A percentile compares a stretch with the other conserved stretches of the same genome.
phyloP scores from a whole-genome alignment of 2,888 invertebrate species.

The Tromatobia lineatoria region DNA sequence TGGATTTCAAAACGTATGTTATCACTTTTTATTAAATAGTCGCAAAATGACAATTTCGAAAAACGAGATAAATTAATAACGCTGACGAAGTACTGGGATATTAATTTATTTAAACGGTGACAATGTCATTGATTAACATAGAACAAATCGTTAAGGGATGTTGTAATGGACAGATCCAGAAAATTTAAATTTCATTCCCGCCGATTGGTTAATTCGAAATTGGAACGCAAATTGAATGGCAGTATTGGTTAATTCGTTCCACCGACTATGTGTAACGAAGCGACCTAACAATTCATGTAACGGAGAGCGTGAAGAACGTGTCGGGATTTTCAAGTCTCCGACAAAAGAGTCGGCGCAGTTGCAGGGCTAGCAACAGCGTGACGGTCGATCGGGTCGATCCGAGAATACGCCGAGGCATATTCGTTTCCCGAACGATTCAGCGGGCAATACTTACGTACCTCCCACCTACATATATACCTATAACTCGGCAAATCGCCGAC shows the following conservation, averaged over 20 bases:
- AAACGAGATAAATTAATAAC: not conserved
- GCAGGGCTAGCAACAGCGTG: constrained; percentile 10
- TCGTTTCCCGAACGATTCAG: constrained; percentile 34
- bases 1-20: too few relatives aligned
- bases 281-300: not conserved
- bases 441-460: constrained; percentile 14
- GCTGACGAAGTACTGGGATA: too few relatives aligned
- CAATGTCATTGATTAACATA: not conserved
- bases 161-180: not conserved
- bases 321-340: constrained; percentile 33
- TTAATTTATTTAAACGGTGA: too few relatives aligned
- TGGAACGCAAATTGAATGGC: not conserved
- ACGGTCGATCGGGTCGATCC: constrained; percentile 43
- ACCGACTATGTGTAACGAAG: not conserved
- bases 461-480: not conserved
- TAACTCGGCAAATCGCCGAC: constrained; percentile 66
- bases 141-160: not conserved
- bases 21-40: too few relatives aligned
- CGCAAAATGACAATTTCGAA: too few relatives aligned
- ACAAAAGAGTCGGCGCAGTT: constrained; percentile 18
- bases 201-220: too few relatives aligned
- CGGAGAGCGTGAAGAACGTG: constrained; percentile 22
- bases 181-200: not conserved
- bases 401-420: constrained; percentile 8
- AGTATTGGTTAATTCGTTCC: not conserved